phyloP scores from a whole-genome alignment of 2,113 vertebrate species.

The Tinamus guttatus region DNA sequence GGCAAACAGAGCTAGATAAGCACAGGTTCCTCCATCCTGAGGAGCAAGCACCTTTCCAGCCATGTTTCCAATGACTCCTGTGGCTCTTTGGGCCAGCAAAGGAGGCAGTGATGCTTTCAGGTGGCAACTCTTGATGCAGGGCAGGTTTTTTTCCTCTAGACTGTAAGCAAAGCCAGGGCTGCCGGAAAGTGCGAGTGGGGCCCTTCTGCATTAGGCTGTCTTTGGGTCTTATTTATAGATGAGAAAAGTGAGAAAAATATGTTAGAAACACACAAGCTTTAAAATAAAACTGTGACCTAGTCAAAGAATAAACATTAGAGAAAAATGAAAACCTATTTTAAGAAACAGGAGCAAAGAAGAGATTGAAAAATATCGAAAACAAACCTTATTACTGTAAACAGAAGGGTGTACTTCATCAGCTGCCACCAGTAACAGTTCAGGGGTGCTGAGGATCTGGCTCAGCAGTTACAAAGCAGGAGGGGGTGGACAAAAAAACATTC shows the following conservation, averaged over 20 bases:
- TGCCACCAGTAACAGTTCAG: not conserved
- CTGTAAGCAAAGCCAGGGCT: not conserved
- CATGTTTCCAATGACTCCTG: fast-evolving
- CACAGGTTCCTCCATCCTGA: not conserved
- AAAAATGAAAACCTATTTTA: constrained; percentile 21
- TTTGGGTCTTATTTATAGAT: constrained; percentile 43
- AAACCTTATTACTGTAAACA: not conserved
- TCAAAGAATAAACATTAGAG: constrained; percentile 30
- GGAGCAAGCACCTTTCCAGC: not conserved
- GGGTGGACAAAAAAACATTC: not conserved
- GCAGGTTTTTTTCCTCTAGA: not conserved
- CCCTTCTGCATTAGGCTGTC: not conserved
- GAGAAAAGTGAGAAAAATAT: constrained; percentile 34
- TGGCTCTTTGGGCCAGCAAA: not conserved
- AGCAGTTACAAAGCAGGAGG: not conserved
- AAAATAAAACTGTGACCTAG: constrained; percentile 54
- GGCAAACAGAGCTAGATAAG: not conserved
- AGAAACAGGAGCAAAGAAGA: not conserved
- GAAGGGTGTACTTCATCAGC: not conserved
- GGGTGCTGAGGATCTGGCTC: not conserved
- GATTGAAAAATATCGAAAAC: not conserved
- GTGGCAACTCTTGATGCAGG: not conserved
- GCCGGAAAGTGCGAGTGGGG: not conserved
- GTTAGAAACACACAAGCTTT: constrained; percentile 41
- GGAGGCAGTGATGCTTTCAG: not conserved